These are phyloP conservation scores for Marcusenius ussheri DNA, from an alignment of 2,113 vertebrate genomes.

Conservation along the genomic window DNA sequence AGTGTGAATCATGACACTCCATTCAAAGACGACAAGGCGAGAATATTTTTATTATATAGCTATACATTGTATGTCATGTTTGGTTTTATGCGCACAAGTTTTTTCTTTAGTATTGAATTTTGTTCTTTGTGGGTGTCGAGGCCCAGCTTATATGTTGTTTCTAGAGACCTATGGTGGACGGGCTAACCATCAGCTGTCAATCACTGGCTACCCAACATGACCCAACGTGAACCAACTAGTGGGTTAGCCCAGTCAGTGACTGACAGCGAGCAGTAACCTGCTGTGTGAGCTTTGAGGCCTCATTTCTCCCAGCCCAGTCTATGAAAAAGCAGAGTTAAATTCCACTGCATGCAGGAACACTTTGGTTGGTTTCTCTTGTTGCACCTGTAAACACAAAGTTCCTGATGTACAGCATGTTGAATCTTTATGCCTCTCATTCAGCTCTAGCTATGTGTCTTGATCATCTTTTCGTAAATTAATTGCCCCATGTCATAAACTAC, in stretches of 20 bases:
- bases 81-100: not conserved
- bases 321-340: not conserved
- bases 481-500: not conserved
- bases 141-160: not conserved
- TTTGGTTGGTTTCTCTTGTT: not conserved
- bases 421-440: not conserved
- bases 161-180: not conserved
- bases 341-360: not conserved
- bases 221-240: not conserved
- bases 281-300: not conserved
- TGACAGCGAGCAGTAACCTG: not conserved
- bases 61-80: not conserved
- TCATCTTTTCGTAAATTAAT: not conserved
- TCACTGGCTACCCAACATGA: not conserved
- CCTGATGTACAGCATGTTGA: not conserved
- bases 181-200: not conserved
- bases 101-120: not conserved
- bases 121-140: not conserved
- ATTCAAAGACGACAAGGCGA: not conserved
- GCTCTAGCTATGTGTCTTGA: not conserved
- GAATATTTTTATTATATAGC: not conserved
- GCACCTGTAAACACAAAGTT: not conserved
- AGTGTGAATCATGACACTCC: not conserved
- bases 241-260: not conserved
- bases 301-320: not conserved